Evolutionary conservation across 2,113 vertebrate genomes (phyloP), one percentile per base, ranked within the genome.

Genomic region (Mormyrus iriodes): DNA sequence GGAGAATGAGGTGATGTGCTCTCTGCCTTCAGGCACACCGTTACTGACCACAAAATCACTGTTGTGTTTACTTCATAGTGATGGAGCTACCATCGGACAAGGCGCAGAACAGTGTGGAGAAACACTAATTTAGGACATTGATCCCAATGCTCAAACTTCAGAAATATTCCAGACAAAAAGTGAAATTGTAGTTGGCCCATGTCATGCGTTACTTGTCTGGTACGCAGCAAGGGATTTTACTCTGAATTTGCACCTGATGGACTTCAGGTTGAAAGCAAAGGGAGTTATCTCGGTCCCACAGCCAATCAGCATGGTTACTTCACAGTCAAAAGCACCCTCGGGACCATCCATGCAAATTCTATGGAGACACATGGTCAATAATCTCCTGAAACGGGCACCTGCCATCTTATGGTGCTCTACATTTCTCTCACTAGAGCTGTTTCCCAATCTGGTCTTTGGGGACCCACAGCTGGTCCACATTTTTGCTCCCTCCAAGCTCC

Each of bases 231-330:
- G 9, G 97, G 96, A 93, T 97, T 93, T 53, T 91, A 95, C 39
- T 94, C 94, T 96, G 91, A 98, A 97, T 92, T 97, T 98, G 94
- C 97, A 97, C 97, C 97, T 98, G 93, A 99, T 96, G 90, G 97
- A 98, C 89, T 98, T 99, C 89, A 98, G 96, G 91, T 98, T 95
- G 85, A 97, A 99, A 90, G 97, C 97, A 0, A 98, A 99, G 52
- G 97, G 97, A 0, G 98, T 98, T 89, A 99, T 95, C 0, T 97
- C 97, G 0, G 98, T 99, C 85, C 98, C 97, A 0, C 97, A 97
- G 8, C 97, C 97, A 3, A 98, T 95, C 92, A 99, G 91, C 95
- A 99, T 96, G 95, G 96, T 96, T 92, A 98, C 97, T 93, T 98
- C 96, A 0, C 98, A 99, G 92, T 96, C 95, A 90, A 98, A 99